Evolutionary conservation across 2,797 vertebrate genomes (phyloP).

Genomic region (Mycteria americana): DNA sequence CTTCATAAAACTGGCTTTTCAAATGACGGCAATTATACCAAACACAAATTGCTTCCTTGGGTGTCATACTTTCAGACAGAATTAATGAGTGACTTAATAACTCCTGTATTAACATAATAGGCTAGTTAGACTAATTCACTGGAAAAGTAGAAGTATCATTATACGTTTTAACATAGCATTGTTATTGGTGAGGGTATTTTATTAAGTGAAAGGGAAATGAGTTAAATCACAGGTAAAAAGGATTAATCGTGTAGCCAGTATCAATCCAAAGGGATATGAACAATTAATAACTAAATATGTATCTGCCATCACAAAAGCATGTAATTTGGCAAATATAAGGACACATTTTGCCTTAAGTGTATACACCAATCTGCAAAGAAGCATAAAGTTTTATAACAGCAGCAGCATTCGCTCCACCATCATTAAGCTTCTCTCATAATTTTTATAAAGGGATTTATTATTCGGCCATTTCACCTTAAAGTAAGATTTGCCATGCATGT

Average conservation of each 20-base stretch:
- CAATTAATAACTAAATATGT: not conserved
- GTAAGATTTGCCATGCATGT: not conserved
- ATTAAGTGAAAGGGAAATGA: not conserved
- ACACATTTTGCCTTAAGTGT: not conserved
- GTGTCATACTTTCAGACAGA: constrained; percentile 36
- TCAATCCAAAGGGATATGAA: not conserved
- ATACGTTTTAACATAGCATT: constrained; percentile 11
- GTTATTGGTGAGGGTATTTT: constrained; percentile 3
- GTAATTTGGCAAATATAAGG: not conserved
- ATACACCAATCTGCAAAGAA: not conserved
- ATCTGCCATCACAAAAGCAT: not conserved
- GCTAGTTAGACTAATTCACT: constrained; percentile 41
- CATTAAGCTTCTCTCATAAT: not conserved
- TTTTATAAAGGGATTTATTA: not conserved
- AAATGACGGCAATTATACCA: constrained; percentile 20
- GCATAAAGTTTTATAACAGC: not conserved
- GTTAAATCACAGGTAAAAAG: not conserved
- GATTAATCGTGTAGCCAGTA: not conserved
- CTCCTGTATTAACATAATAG: constrained; percentile 37
- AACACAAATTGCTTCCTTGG: constrained; percentile 37
- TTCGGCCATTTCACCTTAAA: not conserved
- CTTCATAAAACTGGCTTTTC: constrained; percentile 34
- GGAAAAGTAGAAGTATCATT: constrained; percentile 9
- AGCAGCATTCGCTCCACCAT: not conserved
- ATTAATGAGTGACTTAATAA: constrained; percentile 54